Evolutionary conservation across 2,888 invertebrate species (phyloP), one percentile per base, ranked within the genome.

Genomic region (Stratiomys singularior): DNA sequence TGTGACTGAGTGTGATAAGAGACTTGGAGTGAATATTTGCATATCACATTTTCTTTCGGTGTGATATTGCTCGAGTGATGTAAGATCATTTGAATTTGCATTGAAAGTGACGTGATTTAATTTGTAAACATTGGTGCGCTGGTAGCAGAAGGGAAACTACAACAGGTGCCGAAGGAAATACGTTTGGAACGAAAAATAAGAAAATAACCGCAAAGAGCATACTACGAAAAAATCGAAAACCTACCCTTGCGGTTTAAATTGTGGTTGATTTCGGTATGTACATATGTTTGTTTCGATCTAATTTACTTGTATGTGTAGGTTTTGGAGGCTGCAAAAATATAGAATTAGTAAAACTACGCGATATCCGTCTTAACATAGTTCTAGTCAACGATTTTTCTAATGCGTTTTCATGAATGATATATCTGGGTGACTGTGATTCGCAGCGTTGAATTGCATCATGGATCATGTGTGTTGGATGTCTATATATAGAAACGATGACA

Each of bases 101-200:
- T 60, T n/a, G 25, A 60, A 37, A 23, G 60, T 60, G 60, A 60
- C 60, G 60, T 60, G 60, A 60, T 60, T 60, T 60, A 52, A 18
- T 52, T 52, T 52, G 52, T 9, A 52, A 52, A 52, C 15, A 52
- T 52, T 52, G 52, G 3, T 52, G 18, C 3, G 15, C 15, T 52
- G 15, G 4, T 52, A n/a, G 2, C 18, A 52, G 52, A 52, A n/a
- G 37, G 37, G 9, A 37, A 37, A 37, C 37, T 37, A 5, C 37
- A 37, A 37, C 5, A 5, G 37, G 37, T 37, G 9, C 37, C 3
- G 37, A 37, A 9, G 9, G 18, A 52, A 52, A 9, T 13, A 13
- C 52, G 15, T 18, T 2, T 52, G 18, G 15, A 52, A 52, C 7
- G 15, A 52, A 52, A 52, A 5, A 15, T 13, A 52, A 18, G 18